These are phyloP conservation scores for Limnephilus rhombicus DNA, from an alignment of 2,888 invertebrate species.

Conservation along the genomic window DNA sequence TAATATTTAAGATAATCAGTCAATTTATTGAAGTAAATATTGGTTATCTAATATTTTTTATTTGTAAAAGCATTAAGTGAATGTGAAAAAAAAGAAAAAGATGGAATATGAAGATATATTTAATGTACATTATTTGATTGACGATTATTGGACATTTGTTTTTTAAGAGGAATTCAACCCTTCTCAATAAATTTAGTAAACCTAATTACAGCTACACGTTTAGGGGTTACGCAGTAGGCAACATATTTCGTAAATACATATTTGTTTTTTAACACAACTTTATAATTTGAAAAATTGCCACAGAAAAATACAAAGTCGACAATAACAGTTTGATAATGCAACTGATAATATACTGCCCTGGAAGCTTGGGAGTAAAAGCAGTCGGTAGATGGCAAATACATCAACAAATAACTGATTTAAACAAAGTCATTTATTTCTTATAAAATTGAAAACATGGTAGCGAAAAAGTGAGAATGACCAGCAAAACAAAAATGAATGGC, in stretches of 20 bases:
- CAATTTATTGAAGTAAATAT: constrained; percentile 19
- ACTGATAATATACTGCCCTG: background rate
- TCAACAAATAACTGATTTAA: background rate
- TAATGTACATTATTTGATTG: background rate
- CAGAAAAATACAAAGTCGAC: background rate
- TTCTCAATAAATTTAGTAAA: constrained; percentile 18
- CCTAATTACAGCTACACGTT: constrained; percentile 25
- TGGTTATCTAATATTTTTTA: constrained; percentile 19
- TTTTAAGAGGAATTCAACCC: constrained; percentile 8
- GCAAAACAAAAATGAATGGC: background rate
- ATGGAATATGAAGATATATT: background rate
- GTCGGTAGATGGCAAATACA: background rate
- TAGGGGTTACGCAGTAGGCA: background rate
- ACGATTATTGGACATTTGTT: constrained; percentile 14
- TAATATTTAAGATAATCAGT: constrained; percentile 23
- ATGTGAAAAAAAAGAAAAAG: background rate
- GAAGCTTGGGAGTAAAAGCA: background rate
- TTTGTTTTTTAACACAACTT: background rate
- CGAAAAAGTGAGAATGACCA: background rate
- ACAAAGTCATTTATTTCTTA: background rate
- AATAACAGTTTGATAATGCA: background rate
- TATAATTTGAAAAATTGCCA: background rate
- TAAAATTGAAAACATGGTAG: background rate
- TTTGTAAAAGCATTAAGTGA: background rate
- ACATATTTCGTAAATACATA: background rate